phyloP scores from a whole-genome alignment of 2,888 invertebrate genomes.

The Geophilus truncorum region DNA sequence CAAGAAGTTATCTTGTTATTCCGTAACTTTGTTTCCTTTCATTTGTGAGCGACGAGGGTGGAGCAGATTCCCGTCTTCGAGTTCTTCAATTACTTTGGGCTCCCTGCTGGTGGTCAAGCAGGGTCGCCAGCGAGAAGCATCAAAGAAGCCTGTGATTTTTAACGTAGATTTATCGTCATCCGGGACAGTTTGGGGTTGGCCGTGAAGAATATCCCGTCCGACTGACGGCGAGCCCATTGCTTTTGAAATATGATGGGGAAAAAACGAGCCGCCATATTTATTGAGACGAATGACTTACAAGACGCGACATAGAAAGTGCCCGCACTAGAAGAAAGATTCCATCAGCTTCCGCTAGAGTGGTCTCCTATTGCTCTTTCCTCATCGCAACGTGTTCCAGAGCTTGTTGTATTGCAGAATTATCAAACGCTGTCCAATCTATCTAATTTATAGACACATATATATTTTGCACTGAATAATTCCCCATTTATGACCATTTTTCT shows the following conservation, averaged over 20 bases:
- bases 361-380: background rate
- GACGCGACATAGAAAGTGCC: background rate
- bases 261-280: slow-evolving; percentile 29
- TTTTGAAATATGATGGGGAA: slow-evolving; percentile 25
- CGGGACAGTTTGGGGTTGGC: background rate
- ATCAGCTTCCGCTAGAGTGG: background rate
- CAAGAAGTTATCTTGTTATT: background rate
- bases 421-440: background rate
- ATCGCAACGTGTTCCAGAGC: background rate
- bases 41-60: background rate
- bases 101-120: background rate
- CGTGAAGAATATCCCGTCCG: background rate
- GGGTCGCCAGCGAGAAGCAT: background rate
- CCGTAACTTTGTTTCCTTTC: background rate
- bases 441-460: background rate
- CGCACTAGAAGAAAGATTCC: background rate
- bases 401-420: background rate
- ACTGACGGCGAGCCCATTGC: background rate
- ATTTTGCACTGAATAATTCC: background rate
- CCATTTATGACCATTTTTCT: background rate
- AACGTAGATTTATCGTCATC: background rate
- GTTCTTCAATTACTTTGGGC: background rate
- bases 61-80: background rate
- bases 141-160: background rate
- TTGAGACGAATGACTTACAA: slow-evolving; percentile 28